Evolutionary conservation across 2,797 vertebrate species (phyloP).

Genomic region (Acanthis flammea): DNA sequence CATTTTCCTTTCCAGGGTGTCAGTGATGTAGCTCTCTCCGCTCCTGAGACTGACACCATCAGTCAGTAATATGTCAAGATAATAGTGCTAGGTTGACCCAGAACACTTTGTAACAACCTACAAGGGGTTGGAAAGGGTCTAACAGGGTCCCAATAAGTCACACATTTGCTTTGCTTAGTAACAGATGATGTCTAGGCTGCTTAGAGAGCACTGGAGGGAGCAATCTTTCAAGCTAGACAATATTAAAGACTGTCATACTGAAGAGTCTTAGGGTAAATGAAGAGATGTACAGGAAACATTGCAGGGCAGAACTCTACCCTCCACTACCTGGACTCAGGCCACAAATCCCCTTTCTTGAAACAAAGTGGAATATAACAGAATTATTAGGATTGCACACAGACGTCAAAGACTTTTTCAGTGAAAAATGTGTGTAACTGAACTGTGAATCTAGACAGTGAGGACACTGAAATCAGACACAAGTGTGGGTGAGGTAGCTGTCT

Average conservation of each 20-base stretch:
- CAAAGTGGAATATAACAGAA: neutral
- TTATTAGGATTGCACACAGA: neutral
- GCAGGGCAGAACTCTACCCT: neutral
- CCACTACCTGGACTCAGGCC: neutral
- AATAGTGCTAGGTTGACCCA: neutral
- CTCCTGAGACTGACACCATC: neutral
- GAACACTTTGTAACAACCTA: neutral
- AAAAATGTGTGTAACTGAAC: neutral
- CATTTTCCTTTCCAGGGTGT: neutral
- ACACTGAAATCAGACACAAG: neutral
- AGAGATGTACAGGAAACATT: neutral
- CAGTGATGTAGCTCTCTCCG: neutral
- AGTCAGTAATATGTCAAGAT: neutral
- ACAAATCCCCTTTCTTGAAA: neutral
- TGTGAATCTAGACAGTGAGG: neutral
- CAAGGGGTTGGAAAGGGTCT: neutral
- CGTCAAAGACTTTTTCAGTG: neutral
- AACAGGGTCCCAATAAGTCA: neutral
- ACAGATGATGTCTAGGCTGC: neutral
- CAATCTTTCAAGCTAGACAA: neutral
- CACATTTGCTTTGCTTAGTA: neutral
- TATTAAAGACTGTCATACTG: neutral
- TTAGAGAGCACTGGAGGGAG: neutral
- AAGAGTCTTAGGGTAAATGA: neutral
- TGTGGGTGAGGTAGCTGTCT: neutral